phyloP scores from a whole-genome alignment of 23 tunicate species.

The Ascidia mentula region DNA sequence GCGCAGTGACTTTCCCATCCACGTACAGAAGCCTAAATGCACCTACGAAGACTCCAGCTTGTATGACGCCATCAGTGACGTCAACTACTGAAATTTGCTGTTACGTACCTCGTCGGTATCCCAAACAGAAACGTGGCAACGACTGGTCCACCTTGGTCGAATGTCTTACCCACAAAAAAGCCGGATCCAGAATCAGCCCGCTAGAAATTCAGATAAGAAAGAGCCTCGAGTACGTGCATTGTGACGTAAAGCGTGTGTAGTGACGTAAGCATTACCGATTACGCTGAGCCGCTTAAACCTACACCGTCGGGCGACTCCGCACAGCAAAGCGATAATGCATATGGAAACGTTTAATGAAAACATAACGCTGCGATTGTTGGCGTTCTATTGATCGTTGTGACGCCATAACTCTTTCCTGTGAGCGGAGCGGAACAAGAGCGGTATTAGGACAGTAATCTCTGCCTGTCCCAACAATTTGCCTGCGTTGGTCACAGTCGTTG shows the following conservation, averaged over 20 bases:
- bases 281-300: too few relatives aligned
- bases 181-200: conserved; percentile 33
- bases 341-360: neutral
- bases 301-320: neutral
- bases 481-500: neutral
- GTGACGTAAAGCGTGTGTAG: too few relatives aligned
- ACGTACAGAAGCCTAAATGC: conserved; percentile 64
- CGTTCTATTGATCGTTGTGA: neutral
- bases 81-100: conserved; percentile 29
- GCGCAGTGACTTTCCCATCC: conserved; percentile 92
- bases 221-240: conserved; percentile 65
- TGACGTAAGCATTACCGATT: too few relatives aligned
- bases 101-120: neutral
- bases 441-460: neutral
- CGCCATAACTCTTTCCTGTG: neutral
- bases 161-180: conserved; percentile 48
- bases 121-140: neutral
- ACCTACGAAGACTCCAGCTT: neutral
- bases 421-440: neutral
- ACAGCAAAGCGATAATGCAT: neutral
- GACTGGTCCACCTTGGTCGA: conserved; percentile 68
- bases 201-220: conserved; percentile 55
- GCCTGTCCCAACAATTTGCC: neutral
- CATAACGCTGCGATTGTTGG: neutral
- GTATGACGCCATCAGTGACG: conserved; percentile 31